Percentiles rank a stretch among this genome's conserved stretches.
Evolutionary conservation across 2,888 invertebrate species (phyloP).

Genomic region (Sarcophaga caerulescens): DNA sequence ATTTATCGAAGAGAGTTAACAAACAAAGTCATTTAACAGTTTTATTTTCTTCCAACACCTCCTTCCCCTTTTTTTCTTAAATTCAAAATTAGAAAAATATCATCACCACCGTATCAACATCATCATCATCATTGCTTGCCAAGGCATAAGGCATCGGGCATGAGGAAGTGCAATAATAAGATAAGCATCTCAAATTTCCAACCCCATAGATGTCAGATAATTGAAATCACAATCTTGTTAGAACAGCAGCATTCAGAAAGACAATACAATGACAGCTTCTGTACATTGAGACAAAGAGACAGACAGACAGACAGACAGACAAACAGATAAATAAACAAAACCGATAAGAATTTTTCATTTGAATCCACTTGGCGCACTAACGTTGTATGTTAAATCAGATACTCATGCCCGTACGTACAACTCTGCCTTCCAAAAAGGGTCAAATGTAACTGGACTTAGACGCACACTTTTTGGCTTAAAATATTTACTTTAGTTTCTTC

Average conservation of each 20-base stretch:
- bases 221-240: slow-evolving; percentile 67
- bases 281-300: slow-evolving; percentile 34
- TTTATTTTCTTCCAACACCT: slow-evolving; percentile 17
- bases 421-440: slow-evolving; percentile 1
- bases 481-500: slow-evolving; percentile 13
- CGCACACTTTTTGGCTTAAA: slow-evolving; percentile 61
- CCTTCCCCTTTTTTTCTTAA: neutral
- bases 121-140: neutral
- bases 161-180: slow-evolving; percentile 65
- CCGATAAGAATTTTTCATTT: neutral
- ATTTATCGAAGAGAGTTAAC: slow-evolving; percentile 54
- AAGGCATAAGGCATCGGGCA: slow-evolving; percentile 11
- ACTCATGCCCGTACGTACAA: too few relatives aligned
- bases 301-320: neutral
- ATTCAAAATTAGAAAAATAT: neutral
- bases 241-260: slow-evolving; percentile 22
- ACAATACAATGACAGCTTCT: slow-evolving; percentile 47
- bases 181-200: slow-evolving; percentile 64
- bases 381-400: neutral
- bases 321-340: neutral
- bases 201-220: slow-evolving; percentile 64
- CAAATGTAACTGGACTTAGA: neutral
- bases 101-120: too few relatives aligned
- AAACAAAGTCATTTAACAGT: slow-evolving; percentile 44
- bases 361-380: neutral